These are phyloP conservation scores for Dipodomys spectabilis DNA, from an alignment of 2,113 vertebrate species.

Conservation along the genomic window DNA sequence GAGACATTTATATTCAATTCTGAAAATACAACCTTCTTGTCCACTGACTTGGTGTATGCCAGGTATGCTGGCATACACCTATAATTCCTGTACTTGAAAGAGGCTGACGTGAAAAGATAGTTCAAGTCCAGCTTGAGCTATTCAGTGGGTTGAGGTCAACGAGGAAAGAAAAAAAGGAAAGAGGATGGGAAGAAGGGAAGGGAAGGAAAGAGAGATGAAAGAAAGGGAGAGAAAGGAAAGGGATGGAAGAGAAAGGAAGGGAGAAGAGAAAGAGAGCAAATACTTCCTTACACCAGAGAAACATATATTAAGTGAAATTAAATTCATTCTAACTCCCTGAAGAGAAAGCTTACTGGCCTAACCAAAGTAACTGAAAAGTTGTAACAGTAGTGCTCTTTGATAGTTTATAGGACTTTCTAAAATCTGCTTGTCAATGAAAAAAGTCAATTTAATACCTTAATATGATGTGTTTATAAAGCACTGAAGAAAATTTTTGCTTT, in stretches of 20 bases:
- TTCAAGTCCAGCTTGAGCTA: not conserved
- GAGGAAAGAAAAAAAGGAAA: too few relatives aligned
- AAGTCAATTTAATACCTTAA: constrained; percentile 80
- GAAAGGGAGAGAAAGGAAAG: too few relatives aligned
- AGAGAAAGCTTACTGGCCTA: constrained; percentile 2
- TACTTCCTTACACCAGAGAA: not conserved
- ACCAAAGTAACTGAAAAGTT: constrained; percentile 35
- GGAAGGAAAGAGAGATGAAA: too few relatives aligned
- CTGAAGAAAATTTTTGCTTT: constrained; percentile 72
- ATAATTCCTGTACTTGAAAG: not conserved
- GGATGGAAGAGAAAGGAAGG: too few relatives aligned
- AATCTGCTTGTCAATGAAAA: constrained; percentile 68
- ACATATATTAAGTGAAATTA: not conserved
- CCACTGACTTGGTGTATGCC: not conserved
- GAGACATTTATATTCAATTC: not conserved
- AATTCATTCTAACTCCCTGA: constrained; percentile 10
- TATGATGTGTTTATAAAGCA: constrained; percentile 74
- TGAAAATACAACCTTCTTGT: constrained; percentile 23
- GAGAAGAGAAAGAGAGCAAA: too few relatives aligned
- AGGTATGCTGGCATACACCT: not conserved
- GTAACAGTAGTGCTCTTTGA: not conserved
- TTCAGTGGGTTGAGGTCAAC: not conserved
- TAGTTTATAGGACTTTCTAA: constrained; percentile 50
- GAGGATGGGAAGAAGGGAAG: too few relatives aligned
- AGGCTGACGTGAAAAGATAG: too few relatives aligned